These are phyloP conservation scores for Petrolisthes manimaculis DNA, from an alignment of 2,888 invertebrate species.

Conservation along the genomic window DNA sequence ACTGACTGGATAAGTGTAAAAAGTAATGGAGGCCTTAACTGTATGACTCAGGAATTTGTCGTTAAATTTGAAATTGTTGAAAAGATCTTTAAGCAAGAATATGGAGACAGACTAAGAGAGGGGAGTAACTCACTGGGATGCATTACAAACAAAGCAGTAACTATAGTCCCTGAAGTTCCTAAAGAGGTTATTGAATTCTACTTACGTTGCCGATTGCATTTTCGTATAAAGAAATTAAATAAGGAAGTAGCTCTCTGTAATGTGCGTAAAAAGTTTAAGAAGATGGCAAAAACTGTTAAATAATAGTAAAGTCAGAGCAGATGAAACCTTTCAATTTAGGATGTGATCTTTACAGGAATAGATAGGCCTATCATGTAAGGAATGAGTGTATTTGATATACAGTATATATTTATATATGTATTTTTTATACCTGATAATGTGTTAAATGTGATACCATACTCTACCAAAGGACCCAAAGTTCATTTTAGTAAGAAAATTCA, in stretches of 20 bases:
- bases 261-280: not conserved
- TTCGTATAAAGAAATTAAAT: too few species aligned
- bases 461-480: too few species aligned
- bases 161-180: not conserved
- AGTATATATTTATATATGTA: too few species aligned
- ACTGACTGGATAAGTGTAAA: not conserved
- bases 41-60: too few species aligned
- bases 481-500: too few species aligned
- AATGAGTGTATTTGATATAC: too few species aligned
- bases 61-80: not conserved
- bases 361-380: too few species aligned
- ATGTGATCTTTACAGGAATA: too few species aligned
- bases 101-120: not conserved
- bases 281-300: not conserved
- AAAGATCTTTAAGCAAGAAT: not conserved
- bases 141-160: not conserved
- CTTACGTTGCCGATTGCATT: not conserved
- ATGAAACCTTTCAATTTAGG: not conserved
- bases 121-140: not conserved
- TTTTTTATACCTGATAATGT: too few species aligned
- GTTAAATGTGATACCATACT: too few species aligned
- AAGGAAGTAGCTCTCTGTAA: not conserved
- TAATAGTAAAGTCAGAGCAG: not conserved
- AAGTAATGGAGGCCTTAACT: not conserved
- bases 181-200: not conserved